These are phyloP conservation scores for Agapornis canus DNA, from an alignment of 2,797 vertebrate genomes.

Conservation along the genomic window DNA sequence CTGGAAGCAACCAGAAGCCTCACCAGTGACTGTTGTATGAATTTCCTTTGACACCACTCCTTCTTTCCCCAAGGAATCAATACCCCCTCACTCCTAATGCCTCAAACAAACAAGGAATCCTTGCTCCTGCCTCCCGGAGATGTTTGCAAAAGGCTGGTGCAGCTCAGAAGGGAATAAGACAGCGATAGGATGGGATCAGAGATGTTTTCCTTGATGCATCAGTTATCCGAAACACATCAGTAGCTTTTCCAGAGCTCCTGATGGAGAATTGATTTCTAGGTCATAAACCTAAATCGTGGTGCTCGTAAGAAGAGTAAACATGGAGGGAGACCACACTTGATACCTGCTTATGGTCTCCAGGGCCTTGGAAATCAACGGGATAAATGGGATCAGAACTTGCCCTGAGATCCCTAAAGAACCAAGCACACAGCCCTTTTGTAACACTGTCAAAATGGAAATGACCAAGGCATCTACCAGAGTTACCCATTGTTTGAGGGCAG, in stretches of 20 bases:
- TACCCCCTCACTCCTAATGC: neutral
- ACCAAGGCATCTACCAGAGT: neutral
- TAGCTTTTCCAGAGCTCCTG: conserved; percentile 46
- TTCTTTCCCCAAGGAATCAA: neutral
- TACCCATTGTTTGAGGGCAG: neutral
- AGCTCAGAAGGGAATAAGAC: neutral
- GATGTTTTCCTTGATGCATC: conserved; percentile 14
- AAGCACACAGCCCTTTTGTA: neutral
- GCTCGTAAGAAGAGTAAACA: conserved; percentile 40
- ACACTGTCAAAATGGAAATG: neutral
- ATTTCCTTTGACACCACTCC: neutral
- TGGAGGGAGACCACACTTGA: neutral
- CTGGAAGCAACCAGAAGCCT: neutral
- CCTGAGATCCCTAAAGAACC: neutral
- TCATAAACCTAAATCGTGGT: conserved; percentile 64
- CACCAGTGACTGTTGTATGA: neutral
- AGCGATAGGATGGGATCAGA: neutral
- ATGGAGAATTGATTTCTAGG: conserved; percentile 64
- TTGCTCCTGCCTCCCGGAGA: neutral
- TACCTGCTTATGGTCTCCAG: neutral
- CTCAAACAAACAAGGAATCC: neutral
- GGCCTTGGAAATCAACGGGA: neutral
- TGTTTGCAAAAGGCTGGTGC: neutral
- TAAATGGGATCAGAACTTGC: conserved; percentile 19
- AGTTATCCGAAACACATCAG: conserved; percentile 62